Base-by-base conservation (phyloP, 2,888 invertebrate species). In the Drosophila demipolita region DNA sequence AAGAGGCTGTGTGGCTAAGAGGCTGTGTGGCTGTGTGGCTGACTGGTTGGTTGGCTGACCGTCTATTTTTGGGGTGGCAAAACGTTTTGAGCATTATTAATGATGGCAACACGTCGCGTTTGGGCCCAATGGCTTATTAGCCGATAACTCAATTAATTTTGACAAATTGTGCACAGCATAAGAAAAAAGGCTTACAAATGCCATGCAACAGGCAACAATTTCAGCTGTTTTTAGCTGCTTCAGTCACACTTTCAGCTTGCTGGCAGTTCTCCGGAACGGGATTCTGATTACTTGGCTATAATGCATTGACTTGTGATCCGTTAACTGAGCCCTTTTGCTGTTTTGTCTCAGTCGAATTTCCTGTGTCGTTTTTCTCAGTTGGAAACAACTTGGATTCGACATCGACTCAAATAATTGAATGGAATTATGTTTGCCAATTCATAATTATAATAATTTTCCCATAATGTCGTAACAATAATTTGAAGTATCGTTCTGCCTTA, bases 91-190 rank as follows among this genome's bases (percentile, higher is more conserved):
- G 81, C 77, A 75, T 86, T 90, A 90, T 90, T 90, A 88, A 90
- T 90, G 87, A 90, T 85, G 86, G 66, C 84, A 70, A 53, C 68
- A 69, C 62, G 53, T 73, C 75, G 64, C 66, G 69, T 83, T 63
- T 81, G 62, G 73, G 68, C 63, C 66, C 73, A 62, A 53, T 69
- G 83, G 71, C 79, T 77, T 81, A 83, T 89, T 83, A 87, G 75
- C 80, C 78, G 86, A 87, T 87, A 90, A 75, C 90, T 87, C 88
- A 90, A 89, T 87, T 88, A 76, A 79, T 89, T 89, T 77, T 70
- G 66, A 79, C 86, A 88, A 87, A 89, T 88, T 87, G 88, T 70
- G 69, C 69, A 40, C 32, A 54, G 65, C 67, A 75, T 57, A 70
- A 62, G 67, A 75, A 71, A 68, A 84, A 80, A 75, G 71, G 75